phyloP scores from a whole-genome alignment of 2,113 vertebrate species.

The Lepus timidus region DNA sequence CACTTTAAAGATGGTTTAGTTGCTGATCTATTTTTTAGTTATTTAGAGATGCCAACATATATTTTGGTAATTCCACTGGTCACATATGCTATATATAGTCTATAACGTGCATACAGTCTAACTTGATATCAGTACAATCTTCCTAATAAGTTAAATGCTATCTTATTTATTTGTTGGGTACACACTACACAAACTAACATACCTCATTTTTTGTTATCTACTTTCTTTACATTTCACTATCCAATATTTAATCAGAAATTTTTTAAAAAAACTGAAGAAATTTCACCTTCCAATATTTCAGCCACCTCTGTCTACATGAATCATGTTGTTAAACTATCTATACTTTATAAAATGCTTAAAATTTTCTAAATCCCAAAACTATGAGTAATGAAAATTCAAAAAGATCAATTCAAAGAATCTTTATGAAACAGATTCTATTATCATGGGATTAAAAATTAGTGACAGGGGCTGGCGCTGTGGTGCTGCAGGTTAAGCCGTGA shows the following conservation, averaged over 20 bases:
- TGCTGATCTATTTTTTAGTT: background rate
- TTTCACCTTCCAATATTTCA: slow-evolving; percentile 16
- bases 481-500: too few species aligned
- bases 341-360: slow-evolving; percentile 49
- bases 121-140: background rate
- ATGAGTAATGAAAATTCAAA: slow-evolving; percentile 33
- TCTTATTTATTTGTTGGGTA: background rate
- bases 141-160: background rate
- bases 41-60: slow-evolving; percentile 34
- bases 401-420: slow-evolving; percentile 35
- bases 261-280: slow-evolving; percentile 26
- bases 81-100: background rate
- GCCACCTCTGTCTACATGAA: background rate
- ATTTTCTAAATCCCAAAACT: background rate
- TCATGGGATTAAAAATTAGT: slow-evolving; percentile 27
- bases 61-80: background rate
- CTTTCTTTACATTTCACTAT: slow-evolving; percentile 23
- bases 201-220: background rate
- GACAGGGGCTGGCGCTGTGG: too few species aligned
- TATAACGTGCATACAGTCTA: background rate
- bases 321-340: slow-evolving; percentile 26
- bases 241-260: slow-evolving; percentile 10
- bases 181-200: background rate
- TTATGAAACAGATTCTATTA: slow-evolving; percentile 50
- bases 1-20: background rate